Evolutionary conservation across 2,888 invertebrate species (phyloP).

Genomic region (Gandaritis pyraliata): DNA sequence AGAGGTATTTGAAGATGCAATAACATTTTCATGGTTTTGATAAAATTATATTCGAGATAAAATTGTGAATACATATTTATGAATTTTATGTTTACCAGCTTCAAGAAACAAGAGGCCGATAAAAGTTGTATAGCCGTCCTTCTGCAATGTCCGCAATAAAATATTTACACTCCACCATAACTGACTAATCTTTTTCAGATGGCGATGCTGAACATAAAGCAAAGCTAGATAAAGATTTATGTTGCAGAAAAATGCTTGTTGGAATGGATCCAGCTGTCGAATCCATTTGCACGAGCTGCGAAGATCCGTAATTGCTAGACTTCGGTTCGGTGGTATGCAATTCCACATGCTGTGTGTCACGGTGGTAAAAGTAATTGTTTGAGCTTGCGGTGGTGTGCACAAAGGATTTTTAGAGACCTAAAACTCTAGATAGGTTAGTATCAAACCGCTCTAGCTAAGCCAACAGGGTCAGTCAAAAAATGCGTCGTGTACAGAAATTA

Average conservation of each 20-base stretch:
- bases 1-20: no score
- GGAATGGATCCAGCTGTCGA: conserved; percentile 62
- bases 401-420: no score
- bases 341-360: neutral
- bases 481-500: no score
- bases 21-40: no score
- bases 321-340: conserved; percentile 21
- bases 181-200: conserved; percentile 44
- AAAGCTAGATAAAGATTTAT: conserved; percentile 63
- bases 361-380: neutral
- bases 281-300: conserved; percentile 58
- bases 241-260: conserved; percentile 62
- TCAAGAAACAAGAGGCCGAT: conserved; percentile 17
- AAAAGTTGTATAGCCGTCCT: conserved; percentile 22
- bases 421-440: no score
- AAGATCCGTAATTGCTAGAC: conserved; percentile 44
- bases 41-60: no score
- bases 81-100: conserved; percentile 3
- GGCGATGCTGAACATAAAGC: conserved; percentile 43
- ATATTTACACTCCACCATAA: conserved; percentile 40
- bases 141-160: conserved; percentile 32
- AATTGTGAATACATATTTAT: no score
- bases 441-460: no score
- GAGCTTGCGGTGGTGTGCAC: neutral
- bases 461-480: no score